These are phyloP conservation scores for Drosophila suboccidentalis DNA, from an alignment of 2,888 invertebrate species.

Conservation along the genomic window DNA sequence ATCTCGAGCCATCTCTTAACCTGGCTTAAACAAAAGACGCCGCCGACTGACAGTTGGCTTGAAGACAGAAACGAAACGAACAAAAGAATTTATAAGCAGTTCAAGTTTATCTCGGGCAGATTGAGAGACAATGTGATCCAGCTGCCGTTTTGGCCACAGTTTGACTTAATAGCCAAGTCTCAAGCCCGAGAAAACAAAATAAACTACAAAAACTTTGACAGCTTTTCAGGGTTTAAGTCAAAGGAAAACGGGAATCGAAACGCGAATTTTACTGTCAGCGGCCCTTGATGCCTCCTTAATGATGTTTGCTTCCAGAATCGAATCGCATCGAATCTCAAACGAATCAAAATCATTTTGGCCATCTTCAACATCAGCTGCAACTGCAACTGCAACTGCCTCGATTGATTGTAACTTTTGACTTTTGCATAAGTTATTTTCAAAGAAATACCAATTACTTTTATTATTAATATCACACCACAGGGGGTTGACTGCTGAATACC, in stretches of 20 bases:
- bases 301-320: constrained; percentile 34
- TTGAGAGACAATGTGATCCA: constrained; percentile 67
- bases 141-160: constrained; percentile 34
- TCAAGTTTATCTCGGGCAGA: constrained; percentile 65
- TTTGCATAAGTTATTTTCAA: constrained; percentile 9
- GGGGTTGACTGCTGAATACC: background rate
- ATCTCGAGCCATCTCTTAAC: constrained; percentile 20
- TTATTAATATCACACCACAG: too few relatives aligned
- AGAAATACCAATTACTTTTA: background rate
- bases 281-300: constrained; percentile 53
- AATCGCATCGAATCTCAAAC: constrained; percentile 9
- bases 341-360: constrained; percentile 2
- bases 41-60: constrained; percentile 21
- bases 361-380: background rate
- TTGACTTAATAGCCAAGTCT: constrained; percentile 62
- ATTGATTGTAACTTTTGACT: background rate
- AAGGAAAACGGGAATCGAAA: constrained; percentile 5
- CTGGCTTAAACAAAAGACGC: constrained; percentile 19
- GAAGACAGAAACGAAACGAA: constrained; percentile 28
- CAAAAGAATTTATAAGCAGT: constrained; percentile 77
- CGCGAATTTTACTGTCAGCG: constrained; percentile 30
- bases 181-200: background rate
- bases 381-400: background rate
- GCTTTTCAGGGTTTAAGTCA: constrained; percentile 37
- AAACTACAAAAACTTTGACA: constrained; percentile 34